Conservation (phyloP, 2,888 invertebrate genomes). For the Callosobruchus maculatus region DNA sequence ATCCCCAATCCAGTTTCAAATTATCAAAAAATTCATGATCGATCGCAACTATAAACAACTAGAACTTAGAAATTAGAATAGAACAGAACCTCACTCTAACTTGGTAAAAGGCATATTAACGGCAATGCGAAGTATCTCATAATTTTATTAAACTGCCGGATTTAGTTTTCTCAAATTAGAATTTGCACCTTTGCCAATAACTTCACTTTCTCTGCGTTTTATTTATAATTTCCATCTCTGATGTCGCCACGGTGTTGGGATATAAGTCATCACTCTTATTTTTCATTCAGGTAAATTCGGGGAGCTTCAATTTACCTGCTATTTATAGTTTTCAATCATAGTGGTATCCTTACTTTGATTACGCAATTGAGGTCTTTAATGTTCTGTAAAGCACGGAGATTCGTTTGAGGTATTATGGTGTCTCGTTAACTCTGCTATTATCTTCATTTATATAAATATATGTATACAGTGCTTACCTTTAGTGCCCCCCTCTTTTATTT, state of each 20-base stretch:
- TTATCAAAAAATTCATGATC: too few species aligned
- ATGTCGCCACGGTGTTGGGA: not conserved
- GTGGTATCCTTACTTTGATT: not conserved
- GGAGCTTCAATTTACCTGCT: not conserved
- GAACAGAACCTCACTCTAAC: too few species aligned
- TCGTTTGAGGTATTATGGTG: too few species aligned
- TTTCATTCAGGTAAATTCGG: not conserved
- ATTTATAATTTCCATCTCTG: not conserved
- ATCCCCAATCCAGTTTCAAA: too few species aligned
- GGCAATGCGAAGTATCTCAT: not conserved
- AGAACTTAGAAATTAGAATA: too few species aligned
- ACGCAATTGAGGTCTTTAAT: not conserved
- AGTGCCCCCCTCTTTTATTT: too few species aligned
- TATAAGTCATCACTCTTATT: not conserved
- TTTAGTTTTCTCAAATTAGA: not conserved
- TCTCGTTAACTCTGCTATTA: too few species aligned
- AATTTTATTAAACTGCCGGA: not conserved
- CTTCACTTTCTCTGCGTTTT: not conserved
- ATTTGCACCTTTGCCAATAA: not conserved
- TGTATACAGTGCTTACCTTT: too few species aligned
- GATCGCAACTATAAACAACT: too few species aligned
- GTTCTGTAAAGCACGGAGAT: not conserved
- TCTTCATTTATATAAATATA: too few species aligned
- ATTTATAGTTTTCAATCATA: not conserved
- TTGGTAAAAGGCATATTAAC: too few species aligned